Evolutionary conservation across 1,140 invertebrate species (phyloP), one percentile per base, ranked within the genome.

Genomic region (Luehdorfia chinensis): DNA sequence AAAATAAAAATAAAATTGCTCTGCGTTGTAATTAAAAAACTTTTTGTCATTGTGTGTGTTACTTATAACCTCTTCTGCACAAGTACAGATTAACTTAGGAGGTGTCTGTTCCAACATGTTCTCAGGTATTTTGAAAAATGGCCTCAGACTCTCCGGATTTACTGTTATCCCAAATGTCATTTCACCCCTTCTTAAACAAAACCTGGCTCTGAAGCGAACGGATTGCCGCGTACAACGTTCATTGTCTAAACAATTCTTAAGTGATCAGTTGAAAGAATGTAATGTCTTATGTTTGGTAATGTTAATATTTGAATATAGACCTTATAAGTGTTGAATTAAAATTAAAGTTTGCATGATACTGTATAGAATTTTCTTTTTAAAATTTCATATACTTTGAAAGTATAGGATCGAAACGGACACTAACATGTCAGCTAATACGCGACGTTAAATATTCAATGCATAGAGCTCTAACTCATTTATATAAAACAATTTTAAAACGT

Each of bases 161-260:
- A 69, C 64, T 69, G 43, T 57, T 71, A 75, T 76, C 66, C 77
- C 66, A 62, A 84, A 84, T 76, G 83, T 78, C 81, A 85, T 83
- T 84, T 77, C 75, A 75, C 69, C 83, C 79, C 72, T 75, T 77
- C 66, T 72, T 75, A 64, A 71, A 75, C 67, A 73, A 73, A 76
- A 79, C 68, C 77, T 85, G 77, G 55, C 57, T 75, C 65, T 79
- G 79, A 83, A 70, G 59, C 66, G 67, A 67, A 76, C 73, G 76
- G 72, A 83, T 78, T 81, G 76, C 80, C 58, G 54, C 61, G 66
- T 66, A 72, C 72, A 78, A 52, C 64, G 67, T 67, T 72, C 75
- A 79, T 79, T 84, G 75, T 83, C 78, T 84, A 86, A 83, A 77
- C 75, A 78, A 78, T 71, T 72, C 69, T 78, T 67, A 79, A 85